Base-by-base conservation (phyloP, 2,888 invertebrate genomes). In the Tachina lurida region DNA sequence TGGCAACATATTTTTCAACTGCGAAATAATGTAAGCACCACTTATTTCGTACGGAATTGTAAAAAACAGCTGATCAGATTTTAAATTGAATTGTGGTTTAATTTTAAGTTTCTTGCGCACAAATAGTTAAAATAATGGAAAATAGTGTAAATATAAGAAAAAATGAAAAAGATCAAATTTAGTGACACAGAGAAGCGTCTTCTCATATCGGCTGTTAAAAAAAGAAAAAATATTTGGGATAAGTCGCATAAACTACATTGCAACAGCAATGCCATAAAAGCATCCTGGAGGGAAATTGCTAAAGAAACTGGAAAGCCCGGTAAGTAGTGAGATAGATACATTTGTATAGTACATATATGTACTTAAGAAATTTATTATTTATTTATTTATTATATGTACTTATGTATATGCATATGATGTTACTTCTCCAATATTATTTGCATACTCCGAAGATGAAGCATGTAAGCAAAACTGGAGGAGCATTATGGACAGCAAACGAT, bases 141-240 rank as follows among this genome's bases (percentile, higher is more conserved):
- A 22, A 22, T 22, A 22, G 22, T 22, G 22, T 22, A 22, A 22
- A 22, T 22, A 22, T 22, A 22, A 22, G 22, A 22, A 22, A 22
- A 22, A 22, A 22, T 22, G 22, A 22, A 22, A 22, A 22, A 22
- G 22, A 3, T 22, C 22, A 22, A 22, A 22, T 22, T 22, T 22
- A 22, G 22, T 22, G 22, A 22, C 22, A 22, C 22, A 22, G 22
- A 22, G 22, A 22, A 22, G 65, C 65, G 47, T 12, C 12, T 43
- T 22, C 47, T 65, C 2, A 65, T 65, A 15, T 65, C 65, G 22
- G 47, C 22, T 2, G 22, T 65, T 1, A 65, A 65, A 47, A 47
- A 47, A 65, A 13, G 31, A 47, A 65, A 47, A 31, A 5, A 47
- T 22, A 65, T 65, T 47, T 65, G 65, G 65, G 65, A 65, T 47